Conservation (phyloP, 2,113 vertebrate genomes). For the Xyrauchen texanus region DNA sequence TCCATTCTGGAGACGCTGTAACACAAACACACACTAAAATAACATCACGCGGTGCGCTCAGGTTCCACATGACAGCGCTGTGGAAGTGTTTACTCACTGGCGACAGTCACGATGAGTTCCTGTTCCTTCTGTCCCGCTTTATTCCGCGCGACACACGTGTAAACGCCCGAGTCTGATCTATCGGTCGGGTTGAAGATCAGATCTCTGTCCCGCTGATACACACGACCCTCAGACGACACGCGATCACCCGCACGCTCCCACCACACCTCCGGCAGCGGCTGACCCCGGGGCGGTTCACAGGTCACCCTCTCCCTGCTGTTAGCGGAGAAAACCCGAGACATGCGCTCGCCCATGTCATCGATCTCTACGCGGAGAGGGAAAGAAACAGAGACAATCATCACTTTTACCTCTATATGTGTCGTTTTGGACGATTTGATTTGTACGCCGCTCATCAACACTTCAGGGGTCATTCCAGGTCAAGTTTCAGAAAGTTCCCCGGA, state of each 20-base stretch:
- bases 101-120: slow-evolving; percentile 85
- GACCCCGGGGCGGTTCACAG: slow-evolving; percentile 78
- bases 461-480: no score
- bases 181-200: slow-evolving; percentile 81
- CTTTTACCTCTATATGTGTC: no score
- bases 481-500: no score
- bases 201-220: slow-evolving; percentile 80
- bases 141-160: slow-evolving; percentile 87
- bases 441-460: no score
- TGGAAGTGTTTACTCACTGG: slow-evolving; percentile 78
- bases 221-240: slow-evolving; percentile 79
- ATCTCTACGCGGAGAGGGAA: slow-evolving; percentile 76
- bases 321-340: slow-evolving; percentile 76
- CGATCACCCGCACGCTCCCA: slow-evolving; percentile 82
- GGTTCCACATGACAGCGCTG: no score
- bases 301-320: slow-evolving; percentile 78
- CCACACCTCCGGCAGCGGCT: slow-evolving; percentile 84
- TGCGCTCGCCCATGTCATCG: slow-evolving; percentile 79
- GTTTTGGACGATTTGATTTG: no score
- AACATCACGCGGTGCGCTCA: no score
- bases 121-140: slow-evolving; percentile 85
- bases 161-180: slow-evolving; percentile 80
- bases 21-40: slow-evolving; percentile 38
- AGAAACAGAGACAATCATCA: background rate
- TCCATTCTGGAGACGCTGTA: slow-evolving; percentile 87